Conservation (phyloP, 1,140 invertebrate species). For the Diprion similis region DNA sequence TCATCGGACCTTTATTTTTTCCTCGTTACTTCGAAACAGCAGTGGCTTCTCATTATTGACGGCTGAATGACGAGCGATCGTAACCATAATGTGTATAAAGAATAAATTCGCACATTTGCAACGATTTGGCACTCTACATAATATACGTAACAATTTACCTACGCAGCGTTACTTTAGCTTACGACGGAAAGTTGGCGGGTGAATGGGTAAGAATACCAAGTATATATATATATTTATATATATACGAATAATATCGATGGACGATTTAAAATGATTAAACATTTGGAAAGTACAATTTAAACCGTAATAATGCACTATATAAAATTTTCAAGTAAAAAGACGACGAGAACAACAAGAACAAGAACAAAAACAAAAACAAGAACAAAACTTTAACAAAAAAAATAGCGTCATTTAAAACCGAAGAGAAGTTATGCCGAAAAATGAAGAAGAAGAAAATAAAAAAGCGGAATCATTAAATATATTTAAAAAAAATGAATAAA, state of each 20-base stretch:
- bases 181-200: not conserved
- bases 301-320: constrained; percentile 55
- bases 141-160: not conserved
- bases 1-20: not conserved
- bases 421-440: constrained; percentile 25
- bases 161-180: constrained; percentile 18
- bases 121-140: too few relatives aligned
- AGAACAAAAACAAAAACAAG: not conserved
- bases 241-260: constrained; percentile 3
- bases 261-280: constrained; percentile 24
- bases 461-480: constrained; percentile 2
- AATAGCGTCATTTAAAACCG: not conserved
- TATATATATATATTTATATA: constrained; percentile 15
- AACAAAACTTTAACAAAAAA: not conserved
- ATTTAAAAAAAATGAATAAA: constrained; percentile 1
- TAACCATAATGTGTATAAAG: too few relatives aligned
- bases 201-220: not conserved
- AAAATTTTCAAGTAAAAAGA: constrained; percentile 53
- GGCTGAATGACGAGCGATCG: too few relatives aligned
- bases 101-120: too few relatives aligned
- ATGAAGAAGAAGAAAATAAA: constrained; percentile 15
- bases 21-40: not conserved
- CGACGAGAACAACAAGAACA: constrained; percentile 33
- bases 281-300: constrained; percentile 58
- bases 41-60: too few relatives aligned